Evolutionary conservation across 92 coral and sea anemone species (phyloP).

Genomic region (Zoanthus solanderi): DNA sequence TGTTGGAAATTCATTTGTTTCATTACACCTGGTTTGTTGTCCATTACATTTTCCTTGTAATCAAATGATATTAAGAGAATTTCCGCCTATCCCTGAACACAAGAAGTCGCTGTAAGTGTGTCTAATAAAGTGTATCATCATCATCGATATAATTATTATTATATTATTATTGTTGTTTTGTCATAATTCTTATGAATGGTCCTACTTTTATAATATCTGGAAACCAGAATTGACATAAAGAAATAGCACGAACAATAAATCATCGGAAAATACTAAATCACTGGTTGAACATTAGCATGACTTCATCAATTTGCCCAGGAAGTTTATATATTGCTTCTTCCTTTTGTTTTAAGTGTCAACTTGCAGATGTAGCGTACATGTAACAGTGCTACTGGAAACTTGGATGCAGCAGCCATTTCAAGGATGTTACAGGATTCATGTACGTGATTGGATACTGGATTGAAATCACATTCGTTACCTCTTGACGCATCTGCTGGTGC

Average conservation of each 20-base stretch:
- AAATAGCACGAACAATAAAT: too few species aligned
- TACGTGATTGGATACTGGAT: conserved; percentile 67
- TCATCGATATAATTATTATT: too few species aligned
- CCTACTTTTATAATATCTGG: background rate
- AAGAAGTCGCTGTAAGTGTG: too few species aligned
- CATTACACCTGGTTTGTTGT: too few species aligned
- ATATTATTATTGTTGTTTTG: background rate
- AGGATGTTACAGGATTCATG: conserved; percentile 56
- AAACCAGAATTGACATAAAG: background rate
- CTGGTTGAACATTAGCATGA: conserved; percentile 47
- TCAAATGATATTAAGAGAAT: too few species aligned
- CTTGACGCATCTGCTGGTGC: conserved; percentile 57
- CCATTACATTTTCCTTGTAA: too few species aligned
- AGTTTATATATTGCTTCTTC: conserved; percentile 67
- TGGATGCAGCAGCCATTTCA: conserved; percentile 62
- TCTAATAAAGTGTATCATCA: too few species aligned
- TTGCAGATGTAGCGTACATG: conserved; percentile 59
- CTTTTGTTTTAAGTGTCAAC: conserved; percentile 58
- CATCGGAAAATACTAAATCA: too few species aligned
- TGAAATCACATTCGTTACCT: conserved; percentile 49
- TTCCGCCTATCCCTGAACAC: too few species aligned
- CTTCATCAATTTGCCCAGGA: conserved; percentile 54
- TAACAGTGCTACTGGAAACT: conserved; percentile 64
- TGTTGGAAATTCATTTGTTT: too few species aligned
- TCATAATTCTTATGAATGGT: background rate